Conservation (phyloP, 2,113 vertebrate genomes). For the Toxostoma redivivum region DNA sequence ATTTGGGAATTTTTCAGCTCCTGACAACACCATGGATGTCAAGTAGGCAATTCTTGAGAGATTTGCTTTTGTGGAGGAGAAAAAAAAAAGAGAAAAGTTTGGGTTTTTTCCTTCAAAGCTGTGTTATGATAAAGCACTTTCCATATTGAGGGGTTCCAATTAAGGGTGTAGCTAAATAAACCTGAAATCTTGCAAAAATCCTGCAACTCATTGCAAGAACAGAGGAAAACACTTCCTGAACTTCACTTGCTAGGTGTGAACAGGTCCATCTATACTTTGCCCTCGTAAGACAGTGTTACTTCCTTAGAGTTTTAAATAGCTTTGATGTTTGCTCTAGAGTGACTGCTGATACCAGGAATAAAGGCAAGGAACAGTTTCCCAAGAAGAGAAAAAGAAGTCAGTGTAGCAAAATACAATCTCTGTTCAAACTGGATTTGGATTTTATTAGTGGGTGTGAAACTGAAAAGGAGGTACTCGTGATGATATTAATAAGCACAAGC, state of each 20-base stretch:
- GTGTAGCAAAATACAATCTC: neutral
- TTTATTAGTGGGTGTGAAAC: neutral
- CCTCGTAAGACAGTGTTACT: neutral
- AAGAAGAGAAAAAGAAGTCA: neutral
- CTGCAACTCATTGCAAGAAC: neutral
- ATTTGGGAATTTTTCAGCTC: neutral
- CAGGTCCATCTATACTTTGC: neutral
- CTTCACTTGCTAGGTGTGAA: neutral
- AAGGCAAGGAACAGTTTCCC: neutral
- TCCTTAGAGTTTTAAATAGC: neutral
- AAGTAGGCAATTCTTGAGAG: neutral
- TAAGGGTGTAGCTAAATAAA: neutral
- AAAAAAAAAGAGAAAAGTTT: neutral
- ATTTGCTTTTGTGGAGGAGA: neutral
- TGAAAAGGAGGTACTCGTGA: neutral
- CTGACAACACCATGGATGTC: neutral
- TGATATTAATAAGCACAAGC: accelerated
- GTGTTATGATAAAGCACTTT: neutral
- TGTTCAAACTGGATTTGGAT: neutral
- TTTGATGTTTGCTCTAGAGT: neutral
- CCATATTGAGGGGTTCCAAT: neutral
- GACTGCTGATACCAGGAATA: neutral
- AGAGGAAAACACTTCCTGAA: neutral
- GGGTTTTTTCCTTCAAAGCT: neutral
- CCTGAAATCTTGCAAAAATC: neutral